Evolutionary conservation across 2,113 vertebrate species (phyloP).

Genomic region (Coptodon rendalli): DNA sequence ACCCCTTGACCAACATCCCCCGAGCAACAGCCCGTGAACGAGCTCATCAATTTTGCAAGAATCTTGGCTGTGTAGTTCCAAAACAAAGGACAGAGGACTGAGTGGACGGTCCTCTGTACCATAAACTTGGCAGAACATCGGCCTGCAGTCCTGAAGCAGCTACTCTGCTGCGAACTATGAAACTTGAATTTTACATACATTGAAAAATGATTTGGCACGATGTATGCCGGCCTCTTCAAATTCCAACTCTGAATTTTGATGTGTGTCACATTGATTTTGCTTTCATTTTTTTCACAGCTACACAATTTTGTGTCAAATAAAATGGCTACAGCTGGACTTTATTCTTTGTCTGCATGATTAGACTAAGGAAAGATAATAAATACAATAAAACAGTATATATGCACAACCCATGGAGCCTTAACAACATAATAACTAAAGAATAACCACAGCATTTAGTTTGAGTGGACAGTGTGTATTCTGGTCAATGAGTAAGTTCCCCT

Average conservation of each 20-base stretch:
- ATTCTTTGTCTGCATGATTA: neutral
- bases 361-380: neutral
- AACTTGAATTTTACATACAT: neutral
- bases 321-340: neutral
- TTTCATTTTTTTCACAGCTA: neutral
- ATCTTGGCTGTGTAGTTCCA: constrained; percentile 36
- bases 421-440: neutral
- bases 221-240: neutral
- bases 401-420: neutral
- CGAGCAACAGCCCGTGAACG: constrained; percentile 46
- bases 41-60: constrained; percentile 69
- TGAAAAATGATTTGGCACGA: neutral
- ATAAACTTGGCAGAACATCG: neutral
- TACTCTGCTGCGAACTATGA: neutral
- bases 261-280: neutral
- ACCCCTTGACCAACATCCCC: neutral
- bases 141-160: neutral
- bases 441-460: neutral
- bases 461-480: neutral
- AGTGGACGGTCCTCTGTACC: neutral
- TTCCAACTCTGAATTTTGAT: neutral
- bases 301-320: neutral
- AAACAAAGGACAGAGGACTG: constrained; percentile 38
- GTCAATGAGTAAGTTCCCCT: neutral
- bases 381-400: neutral